A percentile compares a stretch with the other conserved stretches of the same genome.
These are phyloP conservation scores for Ladona fulva DNA, from an alignment of 1,140 invertebrate species.

Conservation along the genomic window DNA sequence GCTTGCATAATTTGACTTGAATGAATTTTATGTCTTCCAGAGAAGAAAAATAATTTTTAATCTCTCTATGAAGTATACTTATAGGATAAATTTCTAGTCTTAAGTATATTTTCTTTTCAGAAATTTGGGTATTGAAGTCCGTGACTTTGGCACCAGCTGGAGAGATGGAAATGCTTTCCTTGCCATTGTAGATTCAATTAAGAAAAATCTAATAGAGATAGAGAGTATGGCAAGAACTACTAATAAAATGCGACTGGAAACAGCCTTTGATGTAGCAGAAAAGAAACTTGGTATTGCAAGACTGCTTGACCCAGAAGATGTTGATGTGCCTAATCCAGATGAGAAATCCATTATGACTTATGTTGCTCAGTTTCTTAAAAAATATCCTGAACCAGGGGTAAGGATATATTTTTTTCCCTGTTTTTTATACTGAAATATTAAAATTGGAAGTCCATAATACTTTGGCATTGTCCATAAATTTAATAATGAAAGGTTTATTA, in stretches of 20 bases:
- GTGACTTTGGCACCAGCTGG: constrained; percentile 95
- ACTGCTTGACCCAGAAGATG: constrained; percentile 90
- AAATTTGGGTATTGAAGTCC: constrained; percentile 77
- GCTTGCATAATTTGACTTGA: too few relatives aligned
- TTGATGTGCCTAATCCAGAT: constrained; percentile 93
- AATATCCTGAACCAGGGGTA: constrained; percentile 71
- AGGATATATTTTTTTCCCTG: constrained; percentile 16
- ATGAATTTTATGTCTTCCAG: too few relatives aligned
- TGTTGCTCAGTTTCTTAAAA: constrained; percentile 95
- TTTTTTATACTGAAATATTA: neutral
- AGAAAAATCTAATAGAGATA: constrained; percentile 84
- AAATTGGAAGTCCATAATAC: neutral
- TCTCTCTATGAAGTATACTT: too few relatives aligned
- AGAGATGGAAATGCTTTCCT: constrained; percentile 93
- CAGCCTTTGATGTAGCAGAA: constrained; percentile 91
- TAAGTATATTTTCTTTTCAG: constrained; percentile 40
- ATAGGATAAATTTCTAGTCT: too few relatives aligned
- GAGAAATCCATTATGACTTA: constrained; percentile 99
- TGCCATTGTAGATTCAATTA: constrained; percentile 90
- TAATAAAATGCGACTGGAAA: constrained; percentile 76
- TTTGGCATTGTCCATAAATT: neutral
- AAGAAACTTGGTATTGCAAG: constrained; percentile 84
- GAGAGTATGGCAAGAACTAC: constrained; percentile 64
- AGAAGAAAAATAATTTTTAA: too few relatives aligned
- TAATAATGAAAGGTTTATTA: neutral